These are phyloP conservation scores for Macrochelys suwanniensis DNA, from an alignment of 2,797 vertebrate species.

Conservation along the genomic window DNA sequence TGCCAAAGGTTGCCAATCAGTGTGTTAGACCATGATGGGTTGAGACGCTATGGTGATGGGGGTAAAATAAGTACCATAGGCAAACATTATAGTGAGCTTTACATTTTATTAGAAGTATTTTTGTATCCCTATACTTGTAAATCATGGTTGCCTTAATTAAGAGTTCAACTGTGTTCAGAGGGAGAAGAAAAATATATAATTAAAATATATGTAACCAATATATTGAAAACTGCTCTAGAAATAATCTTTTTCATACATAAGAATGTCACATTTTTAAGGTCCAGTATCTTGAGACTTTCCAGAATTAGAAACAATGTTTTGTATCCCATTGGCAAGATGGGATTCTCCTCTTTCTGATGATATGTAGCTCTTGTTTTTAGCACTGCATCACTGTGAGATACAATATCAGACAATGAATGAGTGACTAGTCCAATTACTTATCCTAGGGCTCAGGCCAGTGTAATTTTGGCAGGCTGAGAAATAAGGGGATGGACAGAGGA, in stretches of 20 bases:
- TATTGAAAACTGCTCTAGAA: conserved; percentile 19
- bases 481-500: background rate
- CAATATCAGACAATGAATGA: background rate
- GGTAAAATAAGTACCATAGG: background rate
- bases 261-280: background rate
- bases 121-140: background rate
- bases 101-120: background rate
- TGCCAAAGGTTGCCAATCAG: too few relatives aligned
- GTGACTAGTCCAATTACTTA: background rate
- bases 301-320: background rate
- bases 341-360: background rate
- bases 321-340: background rate
- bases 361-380: background rate
- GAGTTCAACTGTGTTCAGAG: background rate
- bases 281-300: background rate
- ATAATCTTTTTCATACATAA: background rate
- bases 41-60: background rate
- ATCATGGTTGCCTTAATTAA: background rate
- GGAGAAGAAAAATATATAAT: background rate
- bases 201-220: background rate
- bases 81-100: background rate
- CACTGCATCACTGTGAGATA: background rate
- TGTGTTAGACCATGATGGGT: background rate
- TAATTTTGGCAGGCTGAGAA: background rate
- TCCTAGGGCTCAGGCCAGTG: background rate